Evolutionary conservation across 2,888 invertebrate genomes (phyloP), one percentile per base, ranked within the genome.

Genomic region (Sabatieria punctata): DNA sequence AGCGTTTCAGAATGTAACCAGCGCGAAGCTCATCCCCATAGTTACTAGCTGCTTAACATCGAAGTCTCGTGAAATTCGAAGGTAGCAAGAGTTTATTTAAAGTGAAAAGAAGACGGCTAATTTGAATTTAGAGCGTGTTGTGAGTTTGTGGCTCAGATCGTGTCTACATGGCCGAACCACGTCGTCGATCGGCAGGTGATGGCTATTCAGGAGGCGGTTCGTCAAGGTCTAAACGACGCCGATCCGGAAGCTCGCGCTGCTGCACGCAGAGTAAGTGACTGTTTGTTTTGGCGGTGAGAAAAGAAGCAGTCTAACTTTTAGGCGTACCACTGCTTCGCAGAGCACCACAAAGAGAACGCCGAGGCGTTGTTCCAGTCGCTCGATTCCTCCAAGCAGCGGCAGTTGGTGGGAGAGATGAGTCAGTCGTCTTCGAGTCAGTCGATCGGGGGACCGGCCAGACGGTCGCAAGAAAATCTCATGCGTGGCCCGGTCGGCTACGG

Each of bases 261-360:
- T 58, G 80, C 83, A 0, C 74, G 89, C 61, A 81, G 78, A 85
- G 86, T 66, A 68, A 72, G 58, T 6, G 25, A 15, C 11, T 19
- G 21, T 21, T 19, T 39, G 21, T 22, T 48, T n/a, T 45, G 21
- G 51, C 8, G 30, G 30, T 11, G 8, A 15, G 30, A n/a, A n/a
- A n/a, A n/a, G n/a, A n/a, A n/a, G n/a, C n/a, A n/a, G n/a, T n/a
- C n/a, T n/a, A n/a, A n/a, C 15, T 15, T 30, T 30, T 15, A 46
- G 24, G 46, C 55, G 4, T 58, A 51, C 49, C 43, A 49, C 30
- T 45, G 43, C 27, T 48, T 85, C 70, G 78, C 80, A 45, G 78
- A 81, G 2, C 83, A 85, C 63, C 93, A 91, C 70, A 85, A 85
- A 0, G 82, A 82, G 2, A 80, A 84, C 57, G 89, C 89, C 0